Percentiles rank a stretch among this genome's conserved stretches.
Conservation (phyloP, 2,797 vertebrate species). For the Macrochelys suwanniensis region DNA sequence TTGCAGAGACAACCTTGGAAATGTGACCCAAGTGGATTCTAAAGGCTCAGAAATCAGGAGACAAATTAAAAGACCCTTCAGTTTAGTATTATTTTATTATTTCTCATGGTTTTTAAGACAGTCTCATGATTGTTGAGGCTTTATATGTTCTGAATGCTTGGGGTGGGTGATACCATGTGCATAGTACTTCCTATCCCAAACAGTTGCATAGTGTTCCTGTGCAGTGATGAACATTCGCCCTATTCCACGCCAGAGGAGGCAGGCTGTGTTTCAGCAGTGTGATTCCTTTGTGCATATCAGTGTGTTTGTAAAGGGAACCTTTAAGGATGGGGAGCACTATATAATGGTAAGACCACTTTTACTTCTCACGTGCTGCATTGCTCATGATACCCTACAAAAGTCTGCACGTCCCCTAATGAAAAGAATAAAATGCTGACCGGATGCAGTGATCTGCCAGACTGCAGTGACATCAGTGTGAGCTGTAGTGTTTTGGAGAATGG, state of each 20-base stretch:
- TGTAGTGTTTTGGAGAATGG: neutral
- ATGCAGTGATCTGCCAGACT: neutral
- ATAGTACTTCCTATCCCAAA: no score
- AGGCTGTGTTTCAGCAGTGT: neutral
- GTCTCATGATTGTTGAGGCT: neutral
- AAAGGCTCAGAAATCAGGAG: neutral
- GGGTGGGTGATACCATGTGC: neutral
- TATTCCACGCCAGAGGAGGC: neutral
- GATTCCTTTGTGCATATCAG: neutral
- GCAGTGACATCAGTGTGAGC: neutral
- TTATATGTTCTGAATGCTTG: neutral
- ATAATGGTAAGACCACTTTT: neutral
- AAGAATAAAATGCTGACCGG: neutral
- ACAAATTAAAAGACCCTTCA: neutral
- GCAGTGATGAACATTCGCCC: neutral
- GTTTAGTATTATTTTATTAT: neutral
- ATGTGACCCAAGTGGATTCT: neutral
- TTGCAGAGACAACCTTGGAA: neutral
- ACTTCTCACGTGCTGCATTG: no score
- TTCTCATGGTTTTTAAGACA: neutral
- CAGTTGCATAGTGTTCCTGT: neutral
- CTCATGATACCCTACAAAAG: neutral
- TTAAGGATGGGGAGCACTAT: neutral
- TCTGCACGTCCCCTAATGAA: neutral
- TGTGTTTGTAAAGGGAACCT: neutral